These are phyloP conservation scores for Drosophila pseudotakahashii DNA, from an alignment of 2,888 invertebrate species.

Conservation along the genomic window DNA sequence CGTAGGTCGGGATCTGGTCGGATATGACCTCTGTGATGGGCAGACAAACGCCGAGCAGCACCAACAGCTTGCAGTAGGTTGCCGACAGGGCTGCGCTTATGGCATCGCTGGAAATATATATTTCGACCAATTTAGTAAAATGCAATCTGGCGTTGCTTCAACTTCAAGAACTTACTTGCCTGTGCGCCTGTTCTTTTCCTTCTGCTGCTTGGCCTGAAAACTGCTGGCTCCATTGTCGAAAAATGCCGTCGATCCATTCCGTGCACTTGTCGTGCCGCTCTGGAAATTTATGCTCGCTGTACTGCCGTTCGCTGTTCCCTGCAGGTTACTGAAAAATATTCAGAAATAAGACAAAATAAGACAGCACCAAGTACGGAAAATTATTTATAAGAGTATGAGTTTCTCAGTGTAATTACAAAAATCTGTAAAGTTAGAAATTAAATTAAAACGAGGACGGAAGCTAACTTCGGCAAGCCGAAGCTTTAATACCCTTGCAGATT, in stretches of 20 bases:
- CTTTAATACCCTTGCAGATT: no score
- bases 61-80: slow-evolving; percentile 93
- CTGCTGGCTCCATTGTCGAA: slow-evolving; percentile 76
- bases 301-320: slow-evolving; percentile 77
- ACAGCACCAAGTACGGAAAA: no score
- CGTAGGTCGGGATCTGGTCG: slow-evolving; percentile 89
- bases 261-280: slow-evolving; percentile 65
- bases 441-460: no score
- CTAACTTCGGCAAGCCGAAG: no score
- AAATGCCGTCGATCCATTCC: slow-evolving; percentile 67
- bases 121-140: not conserved
- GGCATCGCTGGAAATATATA: slow-evolving; percentile 86
- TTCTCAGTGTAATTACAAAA: no score
- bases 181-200: slow-evolving; percentile 83
- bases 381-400: no score
- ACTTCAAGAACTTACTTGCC: slow-evolving; percentile 84
- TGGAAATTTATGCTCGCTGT: slow-evolving; percentile 80
- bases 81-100: slow-evolving; percentile 91
- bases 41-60: slow-evolving; percentile 93
- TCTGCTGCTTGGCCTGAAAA: slow-evolving; percentile 80
- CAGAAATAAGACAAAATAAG: no score
- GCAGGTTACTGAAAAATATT: slow-evolving; percentile 50
- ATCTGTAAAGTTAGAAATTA: no score
- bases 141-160: not conserved
- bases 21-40: slow-evolving; percentile 95